Percentiles rank a stretch among this genome's conserved stretches.
Evolutionary conservation across 2,797 vertebrate species (phyloP).

Genomic region (Cryptoblepharus egeriae): DNA sequence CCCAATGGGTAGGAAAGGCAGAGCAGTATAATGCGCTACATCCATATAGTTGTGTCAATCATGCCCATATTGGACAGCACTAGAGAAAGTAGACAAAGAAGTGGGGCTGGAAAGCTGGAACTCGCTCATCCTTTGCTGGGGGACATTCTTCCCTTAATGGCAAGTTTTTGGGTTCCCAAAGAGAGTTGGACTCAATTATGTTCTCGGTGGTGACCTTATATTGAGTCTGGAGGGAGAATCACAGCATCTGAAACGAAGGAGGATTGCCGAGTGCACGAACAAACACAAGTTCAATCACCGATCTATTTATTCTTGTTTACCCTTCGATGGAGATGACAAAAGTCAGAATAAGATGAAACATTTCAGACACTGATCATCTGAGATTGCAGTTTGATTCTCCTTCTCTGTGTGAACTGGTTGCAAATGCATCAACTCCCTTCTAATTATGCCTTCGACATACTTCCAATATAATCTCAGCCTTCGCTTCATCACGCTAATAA

Average conservation of each 20-base stretch:
- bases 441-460: conserved; percentile 61
- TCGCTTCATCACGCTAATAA: conserved; percentile 61
- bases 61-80: no score
- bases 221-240: background rate
- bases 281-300: background rate
- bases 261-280: background rate
- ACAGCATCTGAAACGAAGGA: conserved; percentile 7
- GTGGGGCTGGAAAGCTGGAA: no score
- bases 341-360: background rate
- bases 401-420: conserved; percentile 26
- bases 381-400: conserved; percentile 22
- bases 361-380: conserved; percentile 29
- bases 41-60: background rate
- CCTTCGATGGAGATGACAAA: conserved; percentile 29
- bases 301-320: conserved; percentile 40
- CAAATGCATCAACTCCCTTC: conserved; percentile 50
- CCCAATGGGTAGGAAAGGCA: background rate
- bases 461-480: conserved; percentile 58
- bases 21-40: background rate
- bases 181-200: background rate
- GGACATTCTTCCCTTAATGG: conserved; percentile 12
- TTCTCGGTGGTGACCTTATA: conserved; percentile 3
- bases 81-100: background rate
- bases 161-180: background rate
- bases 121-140: no score